Conservation (phyloP, 1,140 invertebrate species). For the Scaptomyza hsui region DNA sequence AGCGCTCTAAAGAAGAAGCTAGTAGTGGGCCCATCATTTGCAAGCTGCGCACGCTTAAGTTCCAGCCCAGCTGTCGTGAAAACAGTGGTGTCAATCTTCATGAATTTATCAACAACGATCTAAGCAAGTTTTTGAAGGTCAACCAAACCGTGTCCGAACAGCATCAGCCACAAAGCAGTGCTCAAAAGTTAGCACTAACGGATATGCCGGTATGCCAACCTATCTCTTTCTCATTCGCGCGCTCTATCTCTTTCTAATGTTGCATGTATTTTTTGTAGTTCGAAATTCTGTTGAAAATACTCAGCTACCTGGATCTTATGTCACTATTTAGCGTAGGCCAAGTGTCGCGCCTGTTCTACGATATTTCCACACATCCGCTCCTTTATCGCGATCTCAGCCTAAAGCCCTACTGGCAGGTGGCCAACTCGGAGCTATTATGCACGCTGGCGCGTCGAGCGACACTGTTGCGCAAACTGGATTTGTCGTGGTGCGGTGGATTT, state of each 20-base stretch:
- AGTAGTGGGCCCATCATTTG: constrained; percentile 65
- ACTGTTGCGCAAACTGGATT: constrained; percentile 90
- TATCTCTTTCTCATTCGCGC: too few relatives aligned
- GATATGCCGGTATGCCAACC: constrained; percentile 62
- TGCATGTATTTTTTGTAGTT: constrained; percentile 71
- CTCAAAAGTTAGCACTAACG: constrained; percentile 32
- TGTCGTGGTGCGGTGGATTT: constrained; percentile 95
- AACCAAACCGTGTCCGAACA: constrained; percentile 25
- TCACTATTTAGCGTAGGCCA: constrained; percentile 90
- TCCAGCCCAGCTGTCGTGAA: constrained; percentile 62
- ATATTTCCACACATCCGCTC: constrained; percentile 90
- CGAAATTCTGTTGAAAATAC: constrained; percentile 85
- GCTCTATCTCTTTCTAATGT: constrained; percentile 11
- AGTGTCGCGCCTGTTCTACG: constrained; percentile 90
- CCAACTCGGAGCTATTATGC: constrained; percentile 84
- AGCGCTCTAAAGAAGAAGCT: not conserved
- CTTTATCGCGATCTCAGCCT: constrained; percentile 92
- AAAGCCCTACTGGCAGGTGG: constrained; percentile 89
- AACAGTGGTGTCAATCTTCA: constrained; percentile 60
- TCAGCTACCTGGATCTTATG: constrained; percentile 90
- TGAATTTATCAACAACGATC: constrained; percentile 83
- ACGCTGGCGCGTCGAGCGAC: constrained; percentile 85
- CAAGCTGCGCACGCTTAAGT: constrained; percentile 74
- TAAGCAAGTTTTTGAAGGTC: constrained; percentile 75
- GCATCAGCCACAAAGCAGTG: constrained; percentile 3